Evolutionary conservation across 1,140 invertebrate genomes (phyloP).

Genomic region (Scaptodrosophila lebanonensis): DNA sequence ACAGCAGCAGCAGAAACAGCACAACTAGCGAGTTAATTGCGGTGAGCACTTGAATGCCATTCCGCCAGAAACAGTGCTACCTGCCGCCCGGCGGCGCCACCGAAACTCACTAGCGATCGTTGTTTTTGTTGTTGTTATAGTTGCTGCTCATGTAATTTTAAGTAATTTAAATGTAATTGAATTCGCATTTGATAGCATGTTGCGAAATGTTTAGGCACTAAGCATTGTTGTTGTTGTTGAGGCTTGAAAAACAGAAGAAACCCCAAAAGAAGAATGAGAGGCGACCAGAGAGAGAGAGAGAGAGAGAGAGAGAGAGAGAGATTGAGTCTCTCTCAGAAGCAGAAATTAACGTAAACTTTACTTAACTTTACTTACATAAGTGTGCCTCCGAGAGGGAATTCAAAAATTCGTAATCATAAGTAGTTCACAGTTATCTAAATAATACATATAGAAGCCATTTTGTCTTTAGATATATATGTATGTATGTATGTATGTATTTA

Average conservation of each 20-base stretch:
- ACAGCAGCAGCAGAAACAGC: constrained; percentile 21
- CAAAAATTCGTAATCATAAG: constrained; percentile 52
- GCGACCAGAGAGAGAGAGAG: too few relatives aligned
- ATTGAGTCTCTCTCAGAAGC: too few relatives aligned
- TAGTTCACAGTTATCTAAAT: constrained; percentile 44
- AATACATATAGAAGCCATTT: constrained; percentile 15
- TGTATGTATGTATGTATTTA: constrained; percentile 9
- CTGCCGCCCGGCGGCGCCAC: too few relatives aligned
- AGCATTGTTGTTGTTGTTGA: too few relatives aligned
- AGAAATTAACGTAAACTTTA: too few relatives aligned
- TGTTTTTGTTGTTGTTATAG: background rate
- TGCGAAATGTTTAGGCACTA: background rate
- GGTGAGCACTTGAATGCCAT: constrained; percentile 42
- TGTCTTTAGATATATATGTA: constrained; percentile 30
- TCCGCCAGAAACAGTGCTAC: background rate
- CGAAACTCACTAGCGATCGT: background rate
- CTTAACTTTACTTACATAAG: constrained; percentile 70
- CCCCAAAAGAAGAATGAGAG: constrained; percentile 10
- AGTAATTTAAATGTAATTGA: constrained; percentile 8
- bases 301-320: too few relatives aligned
- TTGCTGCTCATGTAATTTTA: constrained; percentile 6
- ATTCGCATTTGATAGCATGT: background rate
- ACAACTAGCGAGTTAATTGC: constrained; percentile 27
- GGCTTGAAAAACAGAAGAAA: background rate
- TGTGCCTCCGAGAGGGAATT: constrained; percentile 69